Conservation (phyloP, 2,113 vertebrate genomes). For the Marmota flaviventris region DNA sequence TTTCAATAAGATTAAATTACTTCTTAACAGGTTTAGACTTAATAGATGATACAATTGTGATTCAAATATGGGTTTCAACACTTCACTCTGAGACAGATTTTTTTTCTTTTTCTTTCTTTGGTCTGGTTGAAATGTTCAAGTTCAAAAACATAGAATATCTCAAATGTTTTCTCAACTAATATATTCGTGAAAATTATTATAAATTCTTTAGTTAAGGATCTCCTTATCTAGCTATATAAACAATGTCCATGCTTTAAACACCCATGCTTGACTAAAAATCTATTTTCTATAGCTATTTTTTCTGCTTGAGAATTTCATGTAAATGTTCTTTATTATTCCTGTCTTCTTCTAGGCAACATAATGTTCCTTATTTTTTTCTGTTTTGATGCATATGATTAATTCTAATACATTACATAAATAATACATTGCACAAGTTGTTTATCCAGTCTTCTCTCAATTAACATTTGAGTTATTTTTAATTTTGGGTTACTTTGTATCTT, state of each 20-base stretch:
- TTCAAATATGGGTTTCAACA: background rate
- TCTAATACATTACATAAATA: background rate
- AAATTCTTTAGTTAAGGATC: background rate
- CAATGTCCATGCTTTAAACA: background rate
- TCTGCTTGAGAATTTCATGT: background rate
- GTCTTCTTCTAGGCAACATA: background rate
- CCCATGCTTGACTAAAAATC: background rate
- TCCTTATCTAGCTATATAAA: background rate
- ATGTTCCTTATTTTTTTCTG: background rate
- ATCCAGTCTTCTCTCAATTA: background rate
- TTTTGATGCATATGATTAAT: background rate
- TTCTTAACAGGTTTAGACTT: background rate
- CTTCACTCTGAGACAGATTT: background rate
- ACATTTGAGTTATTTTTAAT: background rate
- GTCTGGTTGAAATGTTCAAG: background rate
- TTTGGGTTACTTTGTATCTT: background rate
- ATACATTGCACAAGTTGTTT: background rate
- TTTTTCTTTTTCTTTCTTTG: background rate
- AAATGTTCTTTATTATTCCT: background rate
- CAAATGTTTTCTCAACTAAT: background rate
- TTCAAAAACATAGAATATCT: background rate
- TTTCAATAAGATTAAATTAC: background rate
- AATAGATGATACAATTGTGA: background rate
- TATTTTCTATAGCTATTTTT: background rate
- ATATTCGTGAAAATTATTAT: background rate